A percentile compares a stretch with the other conserved stretches of the same genome.
phyloP scores from a whole-genome alignment of 2,113 vertebrate species.

The Forbesichthys papilliferus region DNA sequence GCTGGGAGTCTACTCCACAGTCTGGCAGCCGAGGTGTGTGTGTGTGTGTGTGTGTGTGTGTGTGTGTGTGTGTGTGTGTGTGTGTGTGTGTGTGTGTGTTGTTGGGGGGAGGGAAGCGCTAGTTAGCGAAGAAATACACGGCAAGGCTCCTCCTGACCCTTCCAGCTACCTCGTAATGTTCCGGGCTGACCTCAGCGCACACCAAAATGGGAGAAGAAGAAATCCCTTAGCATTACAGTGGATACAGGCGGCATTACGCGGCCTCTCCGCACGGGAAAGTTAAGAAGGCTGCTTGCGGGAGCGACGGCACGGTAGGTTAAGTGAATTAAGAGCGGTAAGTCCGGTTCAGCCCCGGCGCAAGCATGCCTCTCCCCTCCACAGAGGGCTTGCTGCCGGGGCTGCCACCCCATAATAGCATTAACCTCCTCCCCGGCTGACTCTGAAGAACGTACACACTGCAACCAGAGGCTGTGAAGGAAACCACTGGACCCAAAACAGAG shows the following conservation, averaged over 20 bases:
- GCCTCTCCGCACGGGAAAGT: slow-evolving; percentile 34
- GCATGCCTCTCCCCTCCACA: slow-evolving; percentile 47
- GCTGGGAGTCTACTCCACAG: too few species aligned
- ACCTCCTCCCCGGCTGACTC: slow-evolving; percentile 59
- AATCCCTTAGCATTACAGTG: slow-evolving; percentile 40
- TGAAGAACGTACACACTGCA: slow-evolving; percentile 21
- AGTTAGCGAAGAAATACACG: slow-evolving; percentile 25
- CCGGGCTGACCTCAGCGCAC: slow-evolving; percentile 50
- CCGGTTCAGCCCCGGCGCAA: slow-evolving; percentile 45
- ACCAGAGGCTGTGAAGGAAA: slow-evolving; percentile 17
- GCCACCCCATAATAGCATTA: slow-evolving; percentile 66
- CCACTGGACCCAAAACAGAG: slow-evolving; percentile 33
- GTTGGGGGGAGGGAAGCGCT: slow-evolving; percentile 4
- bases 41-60: too few species aligned
- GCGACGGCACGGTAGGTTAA: slow-evolving; percentile 46
- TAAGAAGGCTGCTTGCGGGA: slow-evolving; percentile 47
- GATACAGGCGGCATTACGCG: slow-evolving; percentile 48
- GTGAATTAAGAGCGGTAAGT: slow-evolving; percentile 69
- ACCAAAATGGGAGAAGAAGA: slow-evolving; percentile 15
- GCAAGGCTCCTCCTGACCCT: slow-evolving; percentile 45
- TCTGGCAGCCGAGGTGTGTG: too few species aligned
- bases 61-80: neutral
- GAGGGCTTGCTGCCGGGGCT: slow-evolving; percentile 47
- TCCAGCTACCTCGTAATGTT: slow-evolving; percentile 53
- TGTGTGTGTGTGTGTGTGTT: neutral